Evolutionary conservation across 2,797 vertebrate species (phyloP), one percentile per base, ranked within the genome.

Genomic region (Leontocebus nigricollis): DNA sequence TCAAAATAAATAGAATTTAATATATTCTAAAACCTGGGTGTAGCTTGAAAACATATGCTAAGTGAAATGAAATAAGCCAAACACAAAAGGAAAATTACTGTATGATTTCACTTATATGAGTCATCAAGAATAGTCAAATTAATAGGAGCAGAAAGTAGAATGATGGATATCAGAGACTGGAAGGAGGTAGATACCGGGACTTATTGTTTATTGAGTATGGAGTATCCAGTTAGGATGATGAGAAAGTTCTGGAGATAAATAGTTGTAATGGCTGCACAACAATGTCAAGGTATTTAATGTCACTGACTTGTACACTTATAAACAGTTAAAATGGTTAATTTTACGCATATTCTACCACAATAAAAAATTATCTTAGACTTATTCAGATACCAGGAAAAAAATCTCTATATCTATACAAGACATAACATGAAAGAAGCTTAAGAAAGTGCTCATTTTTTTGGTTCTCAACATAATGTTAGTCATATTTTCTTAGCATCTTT

Each of bases 101-200:
- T 52, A 57, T 67, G 26, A 87, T 57, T 77, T 8, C 20, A 59
- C 27, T 83, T 30, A 67, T 11, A 46, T 36, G 17, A 89, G 10
- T 27, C 72, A 76, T 15, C n/a, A 44, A 72, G 75, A 90, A 39
- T 48, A 83, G 7, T 26, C 70, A 80, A 72, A 85, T 39, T 88
- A 48, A 80, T 33, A 83, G 50, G 48, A 30, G 90, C 20, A 90
- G 81, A 89, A 95, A 84, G 7, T 48, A 93, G 80, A 94, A 88
- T 50, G 86, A 24, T 87, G 11, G 33, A 57, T 79, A 55, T 30
- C 19, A 46, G 46, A 11, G 24, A 64, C 19, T n/a, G 3, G 52
- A 95, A 39, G 46, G 27, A 87, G 22, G 7, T 4, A 2, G 26
- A 48, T 36, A 77, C 36, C 5, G 0, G 12, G 20, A 59, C 1